These are phyloP conservation scores for Chamaea fasciata DNA, from an alignment of 2,113 vertebrate species.

Conservation along the genomic window DNA sequence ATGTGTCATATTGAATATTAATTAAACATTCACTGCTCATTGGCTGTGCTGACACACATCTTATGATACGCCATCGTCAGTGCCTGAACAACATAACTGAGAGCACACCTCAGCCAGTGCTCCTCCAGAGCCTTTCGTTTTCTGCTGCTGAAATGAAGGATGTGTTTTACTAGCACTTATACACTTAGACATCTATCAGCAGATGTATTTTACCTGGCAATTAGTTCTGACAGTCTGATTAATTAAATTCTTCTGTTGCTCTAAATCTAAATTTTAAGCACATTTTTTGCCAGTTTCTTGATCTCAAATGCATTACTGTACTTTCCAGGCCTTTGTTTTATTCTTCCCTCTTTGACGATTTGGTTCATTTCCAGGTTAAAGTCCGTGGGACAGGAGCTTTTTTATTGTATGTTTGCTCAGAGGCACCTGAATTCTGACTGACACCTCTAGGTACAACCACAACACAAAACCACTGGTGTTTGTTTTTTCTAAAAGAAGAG, in stretches of 20 bases:
- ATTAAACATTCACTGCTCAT: background rate
- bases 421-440: background rate
- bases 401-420: background rate
- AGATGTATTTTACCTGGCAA: background rate
- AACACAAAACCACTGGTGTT: background rate
- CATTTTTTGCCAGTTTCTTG: background rate
- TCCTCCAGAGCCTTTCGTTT: background rate
- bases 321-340: background rate
- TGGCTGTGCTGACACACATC: background rate
- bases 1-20: background rate
- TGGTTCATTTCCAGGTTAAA: background rate
- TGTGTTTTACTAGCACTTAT: background rate
- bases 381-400: background rate
- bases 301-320: background rate
- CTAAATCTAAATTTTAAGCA: background rate
- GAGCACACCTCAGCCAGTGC: background rate
- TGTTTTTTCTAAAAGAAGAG: background rate
- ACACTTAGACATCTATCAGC: background rate
- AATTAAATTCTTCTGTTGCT: background rate
- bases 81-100: background rate
- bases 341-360: background rate
- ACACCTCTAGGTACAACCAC: background rate
- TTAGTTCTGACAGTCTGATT: background rate
- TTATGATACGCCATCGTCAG: rapidly evolving
- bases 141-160: background rate